These are phyloP conservation scores for Oceanites oceanicus DNA, from an alignment of 2,113 vertebrate genomes.

Conservation along the genomic window DNA sequence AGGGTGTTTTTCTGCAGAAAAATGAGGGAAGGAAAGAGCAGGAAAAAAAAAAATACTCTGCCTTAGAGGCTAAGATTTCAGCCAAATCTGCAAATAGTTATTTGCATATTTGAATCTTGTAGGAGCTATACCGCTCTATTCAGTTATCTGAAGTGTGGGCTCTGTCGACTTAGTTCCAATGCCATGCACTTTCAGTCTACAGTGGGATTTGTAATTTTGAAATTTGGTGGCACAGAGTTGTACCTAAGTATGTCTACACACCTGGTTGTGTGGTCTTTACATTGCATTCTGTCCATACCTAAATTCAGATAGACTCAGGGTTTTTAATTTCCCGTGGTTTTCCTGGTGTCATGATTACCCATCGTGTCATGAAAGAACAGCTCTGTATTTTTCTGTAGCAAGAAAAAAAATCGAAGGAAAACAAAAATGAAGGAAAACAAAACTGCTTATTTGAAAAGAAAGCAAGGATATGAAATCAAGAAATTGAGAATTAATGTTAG, in stretches of 20 bases:
- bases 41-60: too few species aligned
- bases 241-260: not conserved
- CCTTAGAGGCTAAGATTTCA: not conserved
- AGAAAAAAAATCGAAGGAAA: not conserved
- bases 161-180: not conserved
- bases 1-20: not conserved
- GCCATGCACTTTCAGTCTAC: not conserved
- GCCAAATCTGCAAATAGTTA: not conserved
- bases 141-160: not conserved
- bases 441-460: not conserved
- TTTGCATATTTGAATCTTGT: not conserved
- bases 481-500: not conserved
- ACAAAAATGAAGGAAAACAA: not conserved
- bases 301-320: not conserved
- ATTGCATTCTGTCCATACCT: not conserved
- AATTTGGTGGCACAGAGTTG: not conserved
- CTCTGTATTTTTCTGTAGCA: not conserved
- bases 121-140: not conserved
- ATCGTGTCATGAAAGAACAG: not conserved
- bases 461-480: not conserved
- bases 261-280: not conserved
- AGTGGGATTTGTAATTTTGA: not conserved
- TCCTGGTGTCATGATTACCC: not conserved
- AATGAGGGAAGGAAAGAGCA: not conserved
- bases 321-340: not conserved